Conservation (phyloP, 2,888 invertebrate species). For the Drosophila mayaguana region DNA sequence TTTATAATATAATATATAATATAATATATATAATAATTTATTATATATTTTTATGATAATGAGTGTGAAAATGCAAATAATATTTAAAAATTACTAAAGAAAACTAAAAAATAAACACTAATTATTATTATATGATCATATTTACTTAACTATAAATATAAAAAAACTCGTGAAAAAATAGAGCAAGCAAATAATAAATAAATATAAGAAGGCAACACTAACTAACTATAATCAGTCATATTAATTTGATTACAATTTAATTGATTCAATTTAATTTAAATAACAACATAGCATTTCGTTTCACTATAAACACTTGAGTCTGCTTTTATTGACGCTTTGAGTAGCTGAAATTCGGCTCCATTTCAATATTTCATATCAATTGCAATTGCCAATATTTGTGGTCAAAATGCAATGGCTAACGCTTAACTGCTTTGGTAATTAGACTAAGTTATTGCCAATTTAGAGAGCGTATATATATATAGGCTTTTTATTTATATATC, state of each 20-base stretch:
- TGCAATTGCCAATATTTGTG: conserved; percentile 13
- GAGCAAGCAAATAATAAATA: too few species aligned
- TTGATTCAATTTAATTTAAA: background rate
- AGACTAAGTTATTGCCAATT: conserved; percentile 44
- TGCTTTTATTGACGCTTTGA: background rate
- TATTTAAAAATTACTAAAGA: background rate
- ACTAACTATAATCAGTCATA: background rate
- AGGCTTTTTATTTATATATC: background rate
- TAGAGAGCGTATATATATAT: conserved; percentile 7
- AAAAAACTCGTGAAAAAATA: too few species aligned
- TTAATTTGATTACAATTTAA: background rate
- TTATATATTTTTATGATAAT: too few species aligned
- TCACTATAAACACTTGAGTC: background rate
- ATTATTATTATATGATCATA: too few species aligned
- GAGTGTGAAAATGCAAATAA: background rate
- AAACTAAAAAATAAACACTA: too few species aligned
- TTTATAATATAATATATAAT: too few species aligned
- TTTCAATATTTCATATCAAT: background rate
- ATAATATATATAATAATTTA: background rate
- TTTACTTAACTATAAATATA: too few species aligned
- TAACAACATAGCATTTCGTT: background rate
- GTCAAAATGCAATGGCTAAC: conserved; percentile 2
- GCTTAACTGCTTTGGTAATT: conserved; percentile 40
- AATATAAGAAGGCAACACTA: background rate
- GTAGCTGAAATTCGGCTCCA: background rate